Conservation (phyloP, 2,888 invertebrate genomes). For the Plagiodera versicolora region DNA sequence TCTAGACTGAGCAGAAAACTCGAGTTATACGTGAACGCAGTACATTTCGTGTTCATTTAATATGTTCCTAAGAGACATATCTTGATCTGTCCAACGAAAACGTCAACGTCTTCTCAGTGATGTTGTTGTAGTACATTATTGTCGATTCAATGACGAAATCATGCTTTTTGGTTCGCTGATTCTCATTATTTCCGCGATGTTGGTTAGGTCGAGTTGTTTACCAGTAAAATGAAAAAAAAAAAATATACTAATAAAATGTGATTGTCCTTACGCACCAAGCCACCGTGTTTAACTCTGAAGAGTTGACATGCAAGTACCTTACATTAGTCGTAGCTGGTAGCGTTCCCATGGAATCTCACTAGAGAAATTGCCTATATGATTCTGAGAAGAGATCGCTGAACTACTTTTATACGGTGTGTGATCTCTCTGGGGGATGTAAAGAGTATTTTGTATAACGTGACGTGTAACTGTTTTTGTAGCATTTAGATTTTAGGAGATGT, state of each 20-base stretch:
- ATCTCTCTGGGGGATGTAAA: constrained; percentile 38
- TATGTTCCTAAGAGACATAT: neutral
- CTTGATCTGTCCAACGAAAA: neutral
- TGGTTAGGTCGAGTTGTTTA: no score
- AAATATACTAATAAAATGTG: no score
- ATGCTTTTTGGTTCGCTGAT: no score
- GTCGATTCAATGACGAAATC: no score
- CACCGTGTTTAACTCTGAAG: neutral
- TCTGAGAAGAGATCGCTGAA: neutral
- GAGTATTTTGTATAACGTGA: constrained; percentile 41
- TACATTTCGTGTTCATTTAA: neutral
- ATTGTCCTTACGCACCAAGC: neutral
- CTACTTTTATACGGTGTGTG: constrained; percentile 32
- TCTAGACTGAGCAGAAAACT: no score
- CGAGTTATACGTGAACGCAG: no score
- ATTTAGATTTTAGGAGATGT: constrained; percentile 28
- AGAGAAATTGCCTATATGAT: neutral
- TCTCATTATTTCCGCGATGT: no score
- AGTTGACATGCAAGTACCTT: constrained; percentile 6
- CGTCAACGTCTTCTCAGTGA: no score
- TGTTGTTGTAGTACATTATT: no score
- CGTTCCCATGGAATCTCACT: constrained; percentile 5
- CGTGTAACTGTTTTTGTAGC: constrained; percentile 35
- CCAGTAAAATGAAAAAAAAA: no score
- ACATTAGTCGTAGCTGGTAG: neutral